Conservation (phyloP, 1,140 invertebrate genomes). For the Pogonognathellus flavescens region DNA sequence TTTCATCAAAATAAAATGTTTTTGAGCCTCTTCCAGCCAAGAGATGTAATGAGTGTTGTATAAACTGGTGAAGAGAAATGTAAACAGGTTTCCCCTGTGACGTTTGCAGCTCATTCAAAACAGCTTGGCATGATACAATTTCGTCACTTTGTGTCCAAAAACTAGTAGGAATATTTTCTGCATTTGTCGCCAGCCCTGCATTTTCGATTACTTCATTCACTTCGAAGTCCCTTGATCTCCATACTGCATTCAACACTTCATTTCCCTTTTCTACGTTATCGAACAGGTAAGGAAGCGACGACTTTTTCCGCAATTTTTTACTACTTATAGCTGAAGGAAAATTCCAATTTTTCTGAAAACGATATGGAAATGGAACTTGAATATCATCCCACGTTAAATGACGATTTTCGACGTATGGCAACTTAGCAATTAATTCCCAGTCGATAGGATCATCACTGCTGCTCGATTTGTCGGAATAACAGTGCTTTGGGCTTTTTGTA, state of each 20-base stretch:
- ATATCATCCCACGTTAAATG: conserved; percentile 57
- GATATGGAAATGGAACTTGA: conserved; percentile 27
- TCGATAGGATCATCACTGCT: background rate
- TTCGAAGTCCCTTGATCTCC: background rate
- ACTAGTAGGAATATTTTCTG: background rate
- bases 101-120: background rate
- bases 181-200: background rate
- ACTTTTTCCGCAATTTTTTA: background rate
- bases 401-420: conserved; percentile 22
- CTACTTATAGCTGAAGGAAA: background rate
- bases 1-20: conserved; percentile 46
- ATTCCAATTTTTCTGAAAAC: background rate
- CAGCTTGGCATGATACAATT: background rate
- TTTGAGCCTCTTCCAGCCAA: conserved; percentile 58
- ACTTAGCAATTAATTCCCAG: conserved; percentile 47
- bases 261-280: background rate
- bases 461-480: background rate
- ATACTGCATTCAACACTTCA: conserved; percentile 18
- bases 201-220: background rate
- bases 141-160: background rate
- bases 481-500: background rate
- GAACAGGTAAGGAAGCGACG: conserved; percentile 15
- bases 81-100: conserved; percentile 17
- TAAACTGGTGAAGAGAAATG: conserved; percentile 39
- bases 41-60: conserved; percentile 55